phyloP scores from a whole-genome alignment of 1,140 invertebrate genomes.

The Oedothorax gibbosus region DNA sequence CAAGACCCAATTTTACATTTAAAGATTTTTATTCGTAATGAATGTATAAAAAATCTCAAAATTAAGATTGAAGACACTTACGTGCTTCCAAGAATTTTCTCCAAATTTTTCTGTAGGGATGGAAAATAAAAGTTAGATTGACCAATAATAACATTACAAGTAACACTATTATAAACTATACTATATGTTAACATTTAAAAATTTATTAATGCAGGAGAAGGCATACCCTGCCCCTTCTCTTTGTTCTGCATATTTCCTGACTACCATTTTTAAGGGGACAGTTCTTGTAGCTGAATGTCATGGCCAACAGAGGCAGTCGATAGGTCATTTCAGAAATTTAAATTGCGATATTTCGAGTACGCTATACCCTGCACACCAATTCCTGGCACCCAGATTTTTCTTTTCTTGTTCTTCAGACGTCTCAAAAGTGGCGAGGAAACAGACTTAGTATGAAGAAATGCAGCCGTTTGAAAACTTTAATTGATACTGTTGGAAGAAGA shows the following conservation, averaged over 20 bases:
- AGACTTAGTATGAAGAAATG: too few species aligned
- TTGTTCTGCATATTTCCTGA: too few species aligned
- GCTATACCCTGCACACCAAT: too few species aligned
- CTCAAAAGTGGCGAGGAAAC: too few species aligned
- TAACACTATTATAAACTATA: not conserved
- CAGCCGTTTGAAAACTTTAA: too few species aligned
- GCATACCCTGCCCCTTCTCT: not conserved
- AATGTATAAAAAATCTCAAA: not conserved
- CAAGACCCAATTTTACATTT: too few species aligned
- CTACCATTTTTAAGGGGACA: not conserved
- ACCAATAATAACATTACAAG: not conserved
- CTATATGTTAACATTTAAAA: not conserved
- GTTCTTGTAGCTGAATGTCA: not conserved
- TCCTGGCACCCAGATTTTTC: too few species aligned
- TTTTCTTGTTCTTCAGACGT: too few species aligned
- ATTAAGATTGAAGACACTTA: conserved; percentile 14
- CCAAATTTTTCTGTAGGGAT: conserved; percentile 48
- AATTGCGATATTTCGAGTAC: too few species aligned
- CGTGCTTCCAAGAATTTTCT: conserved; percentile 24
- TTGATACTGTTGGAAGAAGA: too few species aligned
- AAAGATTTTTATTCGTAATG: too few species aligned
- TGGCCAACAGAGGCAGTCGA: not conserved
- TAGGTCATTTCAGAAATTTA: not conserved
- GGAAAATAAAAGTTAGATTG: not conserved
- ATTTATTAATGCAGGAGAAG: not conserved